phyloP scores from a whole-genome alignment of 1,140 invertebrate species.

The Drosophila aff. region DNA sequence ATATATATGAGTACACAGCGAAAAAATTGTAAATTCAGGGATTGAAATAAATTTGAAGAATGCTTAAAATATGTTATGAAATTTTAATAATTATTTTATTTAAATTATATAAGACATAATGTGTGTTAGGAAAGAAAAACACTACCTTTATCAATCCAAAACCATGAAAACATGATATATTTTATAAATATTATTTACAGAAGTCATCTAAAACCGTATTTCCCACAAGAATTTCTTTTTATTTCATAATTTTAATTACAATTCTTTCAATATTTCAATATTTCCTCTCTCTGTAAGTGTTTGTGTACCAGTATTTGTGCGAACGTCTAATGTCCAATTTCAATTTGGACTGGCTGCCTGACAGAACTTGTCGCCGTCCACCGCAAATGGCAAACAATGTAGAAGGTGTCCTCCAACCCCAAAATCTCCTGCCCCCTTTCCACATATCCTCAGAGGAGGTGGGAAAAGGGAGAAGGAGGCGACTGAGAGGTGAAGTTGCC shows the following conservation, averaged over 20 bases:
- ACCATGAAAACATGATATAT: background rate
- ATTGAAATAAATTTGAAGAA: background rate
- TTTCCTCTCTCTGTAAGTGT: conserved; percentile 9
- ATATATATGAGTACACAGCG: conserved; percentile 24
- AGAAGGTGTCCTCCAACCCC: conserved; percentile 39
- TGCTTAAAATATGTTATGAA: background rate
- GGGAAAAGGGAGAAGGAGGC: background rate
- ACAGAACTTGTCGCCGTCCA: conserved; percentile 38
- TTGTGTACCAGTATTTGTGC: conserved; percentile 47
- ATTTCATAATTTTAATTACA: background rate
- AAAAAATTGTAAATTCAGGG: background rate
- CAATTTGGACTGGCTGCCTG: conserved; percentile 75
- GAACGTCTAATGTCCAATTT: conserved; percentile 80
- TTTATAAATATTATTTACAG: background rate
- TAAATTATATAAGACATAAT: background rate
- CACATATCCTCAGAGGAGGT: conserved; percentile 44
- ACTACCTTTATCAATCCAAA: too few species aligned
- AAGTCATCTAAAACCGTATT: too few species aligned
- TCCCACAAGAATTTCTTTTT: too few species aligned
- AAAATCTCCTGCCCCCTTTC: conserved; percentile 8
- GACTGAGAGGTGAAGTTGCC: conserved; percentile 30
- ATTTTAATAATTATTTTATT: background rate
- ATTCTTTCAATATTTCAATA: background rate
- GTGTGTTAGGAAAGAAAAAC: background rate
- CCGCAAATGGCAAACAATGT: conserved; percentile 65